These are phyloP conservation scores for Sarcophaga carnaria DNA, from an alignment of 2,888 invertebrate species.

Conservation along the genomic window DNA sequence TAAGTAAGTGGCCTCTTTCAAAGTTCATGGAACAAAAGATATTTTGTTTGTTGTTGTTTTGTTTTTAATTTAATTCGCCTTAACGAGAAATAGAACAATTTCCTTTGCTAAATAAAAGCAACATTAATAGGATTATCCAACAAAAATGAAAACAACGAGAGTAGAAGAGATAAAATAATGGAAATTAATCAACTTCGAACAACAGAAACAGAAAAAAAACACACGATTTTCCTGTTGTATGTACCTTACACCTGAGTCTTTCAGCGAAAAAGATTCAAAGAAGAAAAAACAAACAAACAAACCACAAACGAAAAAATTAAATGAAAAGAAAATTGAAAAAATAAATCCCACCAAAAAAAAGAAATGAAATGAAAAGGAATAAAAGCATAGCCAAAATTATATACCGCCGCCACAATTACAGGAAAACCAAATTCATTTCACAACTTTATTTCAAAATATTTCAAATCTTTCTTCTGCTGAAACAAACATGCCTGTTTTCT, in stretches of 20 bases:
- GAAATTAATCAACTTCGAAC: slow-evolving; percentile 24
- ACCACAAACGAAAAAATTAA: not conserved
- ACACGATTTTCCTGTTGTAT: no score
- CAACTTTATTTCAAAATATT: slow-evolving; percentile 32
- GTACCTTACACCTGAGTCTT: not conserved
- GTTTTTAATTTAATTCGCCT: slow-evolving; percentile 2
- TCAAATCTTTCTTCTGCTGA: not conserved
- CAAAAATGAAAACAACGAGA: slow-evolving; percentile 3
- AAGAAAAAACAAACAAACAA: not conserved
- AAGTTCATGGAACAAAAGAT: no score
- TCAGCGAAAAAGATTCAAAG: not conserved
- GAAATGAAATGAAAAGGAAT: no score
- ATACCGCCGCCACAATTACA: slow-evolving; percentile 35
- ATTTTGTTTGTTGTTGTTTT: not conserved
- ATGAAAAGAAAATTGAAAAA: not conserved
- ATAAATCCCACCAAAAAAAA: slow-evolving; percentile 17
- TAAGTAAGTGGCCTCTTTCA: no score
- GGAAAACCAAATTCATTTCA: slow-evolving; percentile 41
- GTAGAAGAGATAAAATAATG: not conserved
- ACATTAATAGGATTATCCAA: slow-evolving; percentile 22
- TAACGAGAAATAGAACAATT: slow-evolving; percentile 2
- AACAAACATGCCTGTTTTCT: slow-evolving; percentile 4
- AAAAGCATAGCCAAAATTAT: not conserved
- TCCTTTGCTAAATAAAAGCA: not conserved
- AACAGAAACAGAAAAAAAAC: not conserved